A percentile compares a stretch with the other conserved stretches of the same genome.
Evolutionary conservation across 2,797 vertebrate species (phyloP).

Genomic region (Psittacula echo): DNA sequence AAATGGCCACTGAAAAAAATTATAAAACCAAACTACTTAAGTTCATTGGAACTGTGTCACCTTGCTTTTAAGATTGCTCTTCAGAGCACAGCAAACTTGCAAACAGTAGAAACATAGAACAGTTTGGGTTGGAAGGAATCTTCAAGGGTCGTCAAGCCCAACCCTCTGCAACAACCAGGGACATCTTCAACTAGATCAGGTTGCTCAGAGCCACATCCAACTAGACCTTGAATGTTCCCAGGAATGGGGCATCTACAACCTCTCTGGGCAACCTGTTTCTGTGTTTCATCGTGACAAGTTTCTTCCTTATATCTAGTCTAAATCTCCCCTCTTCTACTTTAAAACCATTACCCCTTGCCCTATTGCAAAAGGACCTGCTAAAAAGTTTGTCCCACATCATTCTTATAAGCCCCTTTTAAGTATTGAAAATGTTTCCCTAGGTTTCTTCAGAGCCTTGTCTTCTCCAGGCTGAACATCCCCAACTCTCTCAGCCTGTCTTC

Average conservation of each 20-base stretch:
- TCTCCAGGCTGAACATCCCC: neutral
- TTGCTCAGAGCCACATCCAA: neutral
- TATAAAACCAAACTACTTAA: neutral
- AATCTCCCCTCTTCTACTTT: neutral
- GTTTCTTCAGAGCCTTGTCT: neutral
- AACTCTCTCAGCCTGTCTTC: neutral
- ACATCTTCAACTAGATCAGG: neutral
- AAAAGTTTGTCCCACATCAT: neutral
- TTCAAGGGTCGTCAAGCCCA: neutral
- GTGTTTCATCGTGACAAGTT: neutral
- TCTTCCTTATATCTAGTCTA: neutral
- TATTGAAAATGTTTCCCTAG: neutral
- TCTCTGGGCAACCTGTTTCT: neutral
- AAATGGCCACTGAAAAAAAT: neutral
- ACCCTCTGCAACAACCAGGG: neutral
- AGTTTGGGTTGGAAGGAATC: neutral
- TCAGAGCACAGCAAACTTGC: neutral
- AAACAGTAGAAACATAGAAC: neutral
- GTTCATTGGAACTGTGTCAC: neutral
- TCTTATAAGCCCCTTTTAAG: neutral
- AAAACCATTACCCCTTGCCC: neutral
- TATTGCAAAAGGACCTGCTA: rapidly evolving
- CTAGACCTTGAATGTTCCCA: neutral
- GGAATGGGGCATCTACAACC: neutral
- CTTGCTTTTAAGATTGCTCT: neutral